Evolutionary conservation across 2,113 vertebrate genomes (phyloP).

Genomic region (Opisthocomus hoazin): DNA sequence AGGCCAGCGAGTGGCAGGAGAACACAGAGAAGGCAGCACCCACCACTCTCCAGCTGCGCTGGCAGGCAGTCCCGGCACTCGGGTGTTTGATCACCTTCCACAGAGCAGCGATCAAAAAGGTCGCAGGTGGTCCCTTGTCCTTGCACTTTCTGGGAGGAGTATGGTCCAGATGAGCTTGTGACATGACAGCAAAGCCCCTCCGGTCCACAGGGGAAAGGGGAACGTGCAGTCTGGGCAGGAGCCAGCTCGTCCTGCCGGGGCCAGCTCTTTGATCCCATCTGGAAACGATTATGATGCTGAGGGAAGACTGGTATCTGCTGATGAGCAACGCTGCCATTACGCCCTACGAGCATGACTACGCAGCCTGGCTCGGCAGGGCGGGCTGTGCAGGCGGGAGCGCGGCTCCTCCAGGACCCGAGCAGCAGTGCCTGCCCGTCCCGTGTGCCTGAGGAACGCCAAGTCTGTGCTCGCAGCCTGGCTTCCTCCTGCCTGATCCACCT

Average conservation of each 20-base stretch:
- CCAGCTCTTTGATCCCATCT: not conserved
- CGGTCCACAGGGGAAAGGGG: not conserved
- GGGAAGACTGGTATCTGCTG: not conserved
- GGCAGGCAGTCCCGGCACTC: not conserved
- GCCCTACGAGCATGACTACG: fast-evolving
- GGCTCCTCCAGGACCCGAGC: not conserved
- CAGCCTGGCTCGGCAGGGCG: not conserved
- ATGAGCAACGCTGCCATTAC: not conserved
- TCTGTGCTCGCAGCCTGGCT: not conserved
- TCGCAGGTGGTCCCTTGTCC: not conserved
- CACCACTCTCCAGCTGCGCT: not conserved
- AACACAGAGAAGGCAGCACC: not conserved
- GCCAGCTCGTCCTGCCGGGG: not conserved
- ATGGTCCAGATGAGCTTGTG: not conserved
- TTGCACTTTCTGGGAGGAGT: not conserved
- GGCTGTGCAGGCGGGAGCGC: not conserved
- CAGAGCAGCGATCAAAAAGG: not conserved
- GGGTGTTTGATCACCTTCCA: not conserved
- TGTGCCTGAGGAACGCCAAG: fast-evolving
- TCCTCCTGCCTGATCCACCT: not conserved
- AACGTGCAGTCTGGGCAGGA: not conserved
- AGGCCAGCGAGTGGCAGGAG: fast-evolving
- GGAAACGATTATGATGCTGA: not conserved
- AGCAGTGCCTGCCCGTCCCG: too few relatives aligned
- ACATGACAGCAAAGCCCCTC: not conserved